Percentiles rank a stretch among this genome's conserved stretches.
Evolutionary conservation across 2,888 invertebrate species (phyloP).

Genomic region (Sphecodes monilicornis): DNA sequence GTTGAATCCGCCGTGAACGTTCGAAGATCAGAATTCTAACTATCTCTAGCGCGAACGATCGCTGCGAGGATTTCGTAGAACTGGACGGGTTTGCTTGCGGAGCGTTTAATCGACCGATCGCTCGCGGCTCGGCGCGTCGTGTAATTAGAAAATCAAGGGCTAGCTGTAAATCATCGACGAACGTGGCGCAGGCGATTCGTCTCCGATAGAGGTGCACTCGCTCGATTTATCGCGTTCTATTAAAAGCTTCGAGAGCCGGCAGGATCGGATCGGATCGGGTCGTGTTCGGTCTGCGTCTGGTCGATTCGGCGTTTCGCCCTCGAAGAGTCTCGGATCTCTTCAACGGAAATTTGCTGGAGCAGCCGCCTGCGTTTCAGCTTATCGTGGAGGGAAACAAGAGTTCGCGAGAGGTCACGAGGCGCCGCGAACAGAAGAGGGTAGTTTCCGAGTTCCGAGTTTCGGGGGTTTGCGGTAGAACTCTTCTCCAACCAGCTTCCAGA

Average conservation of each 20-base stretch:
- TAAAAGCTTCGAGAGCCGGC: constrained; percentile 67
- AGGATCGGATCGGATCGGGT: constrained; percentile 42
- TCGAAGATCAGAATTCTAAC: background rate
- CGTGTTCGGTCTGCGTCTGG: background rate
- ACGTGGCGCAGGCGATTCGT: constrained; percentile 43
- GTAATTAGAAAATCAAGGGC: constrained; percentile 54
- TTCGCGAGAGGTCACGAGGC: constrained; percentile 30
- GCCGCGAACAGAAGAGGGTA: background rate
- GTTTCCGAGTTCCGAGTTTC: constrained; percentile 36
- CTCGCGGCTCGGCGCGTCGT: constrained; percentile 8
- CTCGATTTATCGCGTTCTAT: constrained; percentile 64
- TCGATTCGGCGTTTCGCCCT: background rate
- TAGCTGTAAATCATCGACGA: constrained; percentile 27
- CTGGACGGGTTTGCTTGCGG: background rate
- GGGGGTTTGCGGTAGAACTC: background rate
- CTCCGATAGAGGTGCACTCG: constrained; percentile 55
- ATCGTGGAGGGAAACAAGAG: background rate
- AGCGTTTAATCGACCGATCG: constrained; percentile 3
- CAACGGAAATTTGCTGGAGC: background rate
- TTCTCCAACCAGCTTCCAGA: background rate
- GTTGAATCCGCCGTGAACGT: background rate
- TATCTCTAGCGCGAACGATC: background rate
- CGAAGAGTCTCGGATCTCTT: background rate
- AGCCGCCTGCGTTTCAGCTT: background rate
- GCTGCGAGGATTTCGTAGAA: background rate